Evolutionary conservation across 2,888 invertebrate species (phyloP).

Genomic region (Tenthredo distinguenda): DNA sequence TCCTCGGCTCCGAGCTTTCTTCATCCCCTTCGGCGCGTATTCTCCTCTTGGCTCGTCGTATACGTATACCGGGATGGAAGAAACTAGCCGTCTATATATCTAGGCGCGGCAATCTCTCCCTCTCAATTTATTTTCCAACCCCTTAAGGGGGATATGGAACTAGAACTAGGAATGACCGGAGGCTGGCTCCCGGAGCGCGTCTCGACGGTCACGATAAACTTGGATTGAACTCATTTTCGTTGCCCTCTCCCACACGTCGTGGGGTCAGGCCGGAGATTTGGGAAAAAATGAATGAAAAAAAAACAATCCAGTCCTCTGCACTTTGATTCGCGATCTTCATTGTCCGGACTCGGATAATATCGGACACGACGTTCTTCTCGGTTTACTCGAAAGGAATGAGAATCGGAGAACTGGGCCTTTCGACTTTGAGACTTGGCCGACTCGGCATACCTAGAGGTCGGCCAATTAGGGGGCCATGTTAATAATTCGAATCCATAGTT

Average conservation of each 20-base stretch:
- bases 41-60: constrained; percentile 23
- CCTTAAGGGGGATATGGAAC: background rate
- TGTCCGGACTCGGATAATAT: background rate
- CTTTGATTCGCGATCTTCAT: background rate
- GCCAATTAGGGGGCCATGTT: constrained; percentile 11
- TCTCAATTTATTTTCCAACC: constrained; percentile 52
- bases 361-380: background rate
- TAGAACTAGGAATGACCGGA: constrained; percentile 43
- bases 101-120: constrained; percentile 46
- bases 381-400: background rate
- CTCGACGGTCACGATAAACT: constrained; percentile 61
- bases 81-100: constrained; percentile 47
- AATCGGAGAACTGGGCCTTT: background rate
- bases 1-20: no score
- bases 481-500: constrained; percentile 13
- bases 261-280: background rate
- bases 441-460: background rate
- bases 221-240: constrained; percentile 62
- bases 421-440: background rate
- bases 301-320: background rate
- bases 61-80: background rate
- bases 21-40: background rate
- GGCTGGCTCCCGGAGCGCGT: constrained; percentile 22
- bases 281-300: no score
- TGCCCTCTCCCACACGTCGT: background rate